Conservation (phyloP, 2,113 vertebrate species). For the Numenius arquata region DNA sequence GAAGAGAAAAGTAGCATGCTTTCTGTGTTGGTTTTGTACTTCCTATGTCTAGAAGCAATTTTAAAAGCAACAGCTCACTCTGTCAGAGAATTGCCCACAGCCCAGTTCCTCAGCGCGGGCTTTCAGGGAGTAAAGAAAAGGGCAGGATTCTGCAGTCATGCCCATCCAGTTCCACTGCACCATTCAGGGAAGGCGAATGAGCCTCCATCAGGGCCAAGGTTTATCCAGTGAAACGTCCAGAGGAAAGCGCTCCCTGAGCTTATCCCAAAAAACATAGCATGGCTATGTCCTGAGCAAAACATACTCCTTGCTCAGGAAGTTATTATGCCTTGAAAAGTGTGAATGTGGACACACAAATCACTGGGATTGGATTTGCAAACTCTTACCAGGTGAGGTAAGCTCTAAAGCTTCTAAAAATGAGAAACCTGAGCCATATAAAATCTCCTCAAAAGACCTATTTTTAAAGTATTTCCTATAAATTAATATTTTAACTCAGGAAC, state of each 20-base stretch:
- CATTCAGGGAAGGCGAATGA: accelerated
- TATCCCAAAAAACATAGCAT: background rate
- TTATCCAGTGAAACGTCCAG: background rate
- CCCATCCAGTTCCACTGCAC: background rate
- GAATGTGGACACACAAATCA: background rate
- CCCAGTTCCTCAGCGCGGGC: background rate
- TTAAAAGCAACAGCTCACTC: background rate
- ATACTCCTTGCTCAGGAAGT: background rate
- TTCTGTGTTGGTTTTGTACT: background rate
- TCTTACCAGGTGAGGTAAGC: slow-evolving; percentile 6
- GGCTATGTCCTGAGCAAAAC: background rate
- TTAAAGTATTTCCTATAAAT: slow-evolving; percentile 44
- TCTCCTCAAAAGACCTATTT: slow-evolving; percentile 41
- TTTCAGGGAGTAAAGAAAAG: background rate
- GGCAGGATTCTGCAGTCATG: background rate
- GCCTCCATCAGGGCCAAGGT: background rate
- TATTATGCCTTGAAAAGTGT: background rate
- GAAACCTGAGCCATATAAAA: slow-evolving; percentile 24
- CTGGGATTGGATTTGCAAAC: background rate
- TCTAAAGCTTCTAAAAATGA: slow-evolving; percentile 30
- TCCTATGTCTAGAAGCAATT: background rate
- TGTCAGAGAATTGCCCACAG: background rate
- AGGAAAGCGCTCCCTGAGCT: background rate
- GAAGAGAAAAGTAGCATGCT: background rate
- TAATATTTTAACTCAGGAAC: slow-evolving; percentile 53